Conservation (phyloP, 2,888 invertebrate genomes). For the Caenorhabditis panamensis region DNA sequence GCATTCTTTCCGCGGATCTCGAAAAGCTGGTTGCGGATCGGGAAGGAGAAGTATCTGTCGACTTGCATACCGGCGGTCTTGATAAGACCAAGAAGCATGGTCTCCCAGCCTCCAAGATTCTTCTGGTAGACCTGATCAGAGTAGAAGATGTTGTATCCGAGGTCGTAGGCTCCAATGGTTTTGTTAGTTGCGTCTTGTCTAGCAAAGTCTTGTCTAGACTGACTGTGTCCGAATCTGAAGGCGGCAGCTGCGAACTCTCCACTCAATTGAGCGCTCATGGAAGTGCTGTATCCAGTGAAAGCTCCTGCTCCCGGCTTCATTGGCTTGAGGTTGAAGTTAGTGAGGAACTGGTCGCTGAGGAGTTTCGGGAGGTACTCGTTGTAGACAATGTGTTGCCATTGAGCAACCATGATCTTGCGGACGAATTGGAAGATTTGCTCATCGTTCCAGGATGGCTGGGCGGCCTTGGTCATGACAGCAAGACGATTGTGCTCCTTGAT, state of each 20-base stretch:
- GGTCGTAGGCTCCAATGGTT: conserved; percentile 34
- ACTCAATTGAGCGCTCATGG: conserved; percentile 41
- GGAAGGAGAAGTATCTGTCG: conserved; percentile 68
- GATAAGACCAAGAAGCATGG: conserved; percentile 60
- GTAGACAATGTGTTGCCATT: conserved; percentile 84
- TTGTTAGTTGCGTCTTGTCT: conserved; percentile 54
- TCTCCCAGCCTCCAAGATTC: conserved; percentile 48
- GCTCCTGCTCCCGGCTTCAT: conserved; percentile 8
- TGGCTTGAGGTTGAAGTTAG: conserved; percentile 60
- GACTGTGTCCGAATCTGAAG: conserved; percentile 88
- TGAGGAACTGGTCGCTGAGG: conserved; percentile 82
- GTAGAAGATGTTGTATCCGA: conserved; percentile 61
- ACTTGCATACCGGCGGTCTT: conserved; percentile 64
- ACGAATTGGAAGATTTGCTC: conserved; percentile 71
- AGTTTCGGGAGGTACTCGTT: conserved; percentile 87
- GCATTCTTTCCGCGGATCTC: conserved; percentile 88
- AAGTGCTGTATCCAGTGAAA: conserved; percentile 22
- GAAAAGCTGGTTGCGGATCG: conserved; percentile 83
- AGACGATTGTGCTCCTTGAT: conserved; percentile 77
- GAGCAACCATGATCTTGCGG: conserved; percentile 81
- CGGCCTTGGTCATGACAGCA: conserved; percentile 53
- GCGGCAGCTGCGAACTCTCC: conserved; percentile 91
- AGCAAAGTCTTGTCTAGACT: conserved; percentile 60
- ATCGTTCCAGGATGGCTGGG: conserved; percentile 61
- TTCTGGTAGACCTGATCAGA: conserved; percentile 59